A percentile compares a stretch with the other conserved stretches of the same genome.
These are phyloP conservation scores for Ptychoptera albimana DNA, from an alignment of 2,888 invertebrate species.

Conservation along the genomic window DNA sequence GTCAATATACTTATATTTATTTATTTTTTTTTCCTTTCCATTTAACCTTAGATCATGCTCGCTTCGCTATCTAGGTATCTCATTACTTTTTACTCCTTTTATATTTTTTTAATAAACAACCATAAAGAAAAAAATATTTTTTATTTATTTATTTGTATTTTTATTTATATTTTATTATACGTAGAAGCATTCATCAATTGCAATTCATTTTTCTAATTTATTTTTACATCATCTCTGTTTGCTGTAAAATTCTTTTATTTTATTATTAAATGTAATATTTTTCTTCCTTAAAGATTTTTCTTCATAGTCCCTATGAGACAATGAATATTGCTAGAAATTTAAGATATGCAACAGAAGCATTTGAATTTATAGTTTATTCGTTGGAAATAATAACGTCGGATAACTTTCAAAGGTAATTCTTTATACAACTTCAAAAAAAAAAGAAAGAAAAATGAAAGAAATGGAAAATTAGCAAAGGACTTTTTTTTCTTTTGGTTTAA, in stretches of 20 bases:
- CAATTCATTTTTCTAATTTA: neutral
- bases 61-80: no score
- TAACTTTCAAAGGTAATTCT: conserved; percentile 17
- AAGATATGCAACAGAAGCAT: conserved; percentile 16
- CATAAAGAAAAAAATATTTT: no score
- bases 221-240: neutral
- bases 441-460: no score
- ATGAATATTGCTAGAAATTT: conserved; percentile 21
- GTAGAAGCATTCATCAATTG: no score
- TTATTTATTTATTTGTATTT: no score
- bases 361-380: conserved; percentile 16
- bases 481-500: conserved; percentile 1
- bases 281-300: conserved; percentile 15
- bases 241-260: no score
- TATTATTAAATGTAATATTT: neutral
- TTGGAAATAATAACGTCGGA: conserved; percentile 21
- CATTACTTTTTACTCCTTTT: no score
- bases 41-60: no score
- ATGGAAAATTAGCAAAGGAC: no score
- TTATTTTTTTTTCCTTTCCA: neutral
- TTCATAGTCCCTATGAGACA: conserved; percentile 24
- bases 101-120: no score
- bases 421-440: neutral
- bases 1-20: neutral
- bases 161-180: no score